Conservation (phyloP, 2,797 vertebrate genomes). For the Cirrhinus molitorella region DNA sequence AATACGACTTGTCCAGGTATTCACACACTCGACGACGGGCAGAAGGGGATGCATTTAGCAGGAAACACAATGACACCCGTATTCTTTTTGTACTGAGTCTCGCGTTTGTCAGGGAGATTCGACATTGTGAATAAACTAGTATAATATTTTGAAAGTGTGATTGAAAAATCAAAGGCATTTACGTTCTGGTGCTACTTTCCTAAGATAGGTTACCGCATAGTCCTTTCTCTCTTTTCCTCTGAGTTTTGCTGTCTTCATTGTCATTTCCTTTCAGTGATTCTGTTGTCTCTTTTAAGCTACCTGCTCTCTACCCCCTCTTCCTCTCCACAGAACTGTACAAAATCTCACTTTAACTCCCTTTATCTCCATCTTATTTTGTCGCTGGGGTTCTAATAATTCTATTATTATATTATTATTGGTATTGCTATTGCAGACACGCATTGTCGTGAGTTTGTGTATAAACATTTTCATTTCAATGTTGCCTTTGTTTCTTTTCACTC, state of each 20-base stretch:
- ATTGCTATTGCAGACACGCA: slow-evolving; percentile 82
- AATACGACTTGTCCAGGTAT: slow-evolving; percentile 55
- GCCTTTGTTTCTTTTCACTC: slow-evolving; percentile 86
- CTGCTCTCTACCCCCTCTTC: slow-evolving; percentile 34
- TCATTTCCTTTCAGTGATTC: slow-evolving; percentile 53
- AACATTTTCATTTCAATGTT: slow-evolving; percentile 85
- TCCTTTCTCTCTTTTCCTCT: slow-evolving; percentile 59
- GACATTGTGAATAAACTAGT: slow-evolving; percentile 71
- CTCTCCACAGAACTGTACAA: slow-evolving; percentile 72
- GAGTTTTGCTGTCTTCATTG: slow-evolving; percentile 50
- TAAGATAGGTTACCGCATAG: slow-evolving; percentile 74
- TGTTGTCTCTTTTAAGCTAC: slow-evolving; percentile 37
- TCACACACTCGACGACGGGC: slow-evolving; percentile 31
- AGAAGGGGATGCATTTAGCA: slow-evolving; percentile 19
- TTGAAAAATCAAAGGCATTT: slow-evolving; percentile 68
- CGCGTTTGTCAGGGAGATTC: slow-evolving; percentile 72
- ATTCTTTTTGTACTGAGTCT: slow-evolving; percentile 74
- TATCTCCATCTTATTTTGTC: slow-evolving; percentile 75
- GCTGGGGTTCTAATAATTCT: slow-evolving; percentile 73
- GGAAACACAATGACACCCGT: slow-evolving; percentile 67
- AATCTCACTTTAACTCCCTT: slow-evolving; percentile 81
- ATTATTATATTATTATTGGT: slow-evolving; percentile 79
- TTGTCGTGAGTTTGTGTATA: slow-evolving; percentile 84
- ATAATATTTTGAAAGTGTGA: slow-evolving; percentile 76
- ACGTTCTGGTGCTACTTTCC: slow-evolving; percentile 85